phyloP scores from a whole-genome alignment of 2,113 vertebrate genomes.

The Rhegmatorhina hoffmannsi region DNA sequence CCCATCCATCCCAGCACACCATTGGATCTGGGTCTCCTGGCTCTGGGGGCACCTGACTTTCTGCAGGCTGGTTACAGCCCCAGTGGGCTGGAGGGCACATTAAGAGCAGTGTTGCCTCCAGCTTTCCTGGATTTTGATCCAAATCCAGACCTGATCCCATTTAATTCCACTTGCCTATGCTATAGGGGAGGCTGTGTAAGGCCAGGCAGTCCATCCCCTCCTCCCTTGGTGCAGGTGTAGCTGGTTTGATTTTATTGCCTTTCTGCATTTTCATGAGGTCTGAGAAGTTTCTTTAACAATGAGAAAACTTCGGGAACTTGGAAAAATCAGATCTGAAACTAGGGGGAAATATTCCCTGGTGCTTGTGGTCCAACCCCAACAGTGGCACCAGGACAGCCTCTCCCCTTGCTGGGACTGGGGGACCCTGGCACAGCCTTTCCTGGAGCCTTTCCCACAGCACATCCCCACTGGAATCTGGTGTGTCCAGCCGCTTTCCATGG shows the following conservation, averaged over 20 bases:
- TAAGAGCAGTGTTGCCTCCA: not conserved
- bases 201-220: accelerated
- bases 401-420: accelerated
- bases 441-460: not conserved
- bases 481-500: not conserved
- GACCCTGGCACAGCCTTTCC: not conserved
- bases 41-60: not conserved
- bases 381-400: not conserved
- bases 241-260: not conserved
- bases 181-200: not conserved
- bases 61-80: not conserved
- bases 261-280: not conserved
- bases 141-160: not conserved
- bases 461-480: accelerated
- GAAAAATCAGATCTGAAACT: not conserved
- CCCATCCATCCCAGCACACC: accelerated
- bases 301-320: not conserved
- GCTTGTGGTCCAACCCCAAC: not conserved
- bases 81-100: accelerated
- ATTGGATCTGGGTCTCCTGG: accelerated
- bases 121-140: not conserved
- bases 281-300: not conserved
- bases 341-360: too few relatives aligned
- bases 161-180: not conserved
- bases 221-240: not conserved